Evolutionary conservation across 2,113 vertebrate species (phyloP).

Genomic region (Platichthys stellatus): DNA sequence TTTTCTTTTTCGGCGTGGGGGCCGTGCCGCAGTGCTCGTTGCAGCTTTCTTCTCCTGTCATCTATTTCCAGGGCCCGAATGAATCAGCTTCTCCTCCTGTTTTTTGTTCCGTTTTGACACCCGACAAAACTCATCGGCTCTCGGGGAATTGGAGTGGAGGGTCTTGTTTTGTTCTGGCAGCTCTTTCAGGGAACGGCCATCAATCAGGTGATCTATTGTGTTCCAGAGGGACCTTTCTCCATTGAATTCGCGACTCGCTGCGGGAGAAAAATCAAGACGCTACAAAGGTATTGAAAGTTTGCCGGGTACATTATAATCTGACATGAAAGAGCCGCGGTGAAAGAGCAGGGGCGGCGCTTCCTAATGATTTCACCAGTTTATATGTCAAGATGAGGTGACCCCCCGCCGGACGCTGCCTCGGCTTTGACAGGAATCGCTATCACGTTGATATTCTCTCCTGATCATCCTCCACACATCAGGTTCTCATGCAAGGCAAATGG

Average conservation of each 20-base stretch:
- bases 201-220: conserved; percentile 82
- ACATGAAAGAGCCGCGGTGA: conserved; percentile 39
- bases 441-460: conserved; percentile 38
- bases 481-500: conserved; percentile 40
- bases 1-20: conserved; percentile 37
- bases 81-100: conserved; percentile 68
- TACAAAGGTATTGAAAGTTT: conserved; percentile 78
- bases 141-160: conserved; percentile 82
- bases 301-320: conserved; percentile 71
- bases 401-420: conserved; percentile 15
- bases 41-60: conserved; percentile 52
- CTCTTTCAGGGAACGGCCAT: conserved; percentile 79
- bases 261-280: conserved; percentile 69
- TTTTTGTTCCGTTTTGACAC: conserved; percentile 80
- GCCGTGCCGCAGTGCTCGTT: conserved; percentile 46
- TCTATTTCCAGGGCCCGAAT: conserved; percentile 74
- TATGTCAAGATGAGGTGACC: conserved; percentile 53
- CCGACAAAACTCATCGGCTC: conserved; percentile 83
- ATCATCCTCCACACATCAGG: conserved; percentile 41
- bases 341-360: conserved; percentile 35
- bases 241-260: conserved; percentile 74
- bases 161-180: conserved; percentile 83
- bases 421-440: conserved; percentile 34
- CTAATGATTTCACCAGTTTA: conserved; percentile 65
- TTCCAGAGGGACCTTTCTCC: conserved; percentile 75